A percentile compares a stretch with the other conserved stretches of the same genome.
These are phyloP conservation scores for Aricia artaxerxes DNA, from an alignment of 2,888 invertebrate genomes.

Conservation along the genomic window DNA sequence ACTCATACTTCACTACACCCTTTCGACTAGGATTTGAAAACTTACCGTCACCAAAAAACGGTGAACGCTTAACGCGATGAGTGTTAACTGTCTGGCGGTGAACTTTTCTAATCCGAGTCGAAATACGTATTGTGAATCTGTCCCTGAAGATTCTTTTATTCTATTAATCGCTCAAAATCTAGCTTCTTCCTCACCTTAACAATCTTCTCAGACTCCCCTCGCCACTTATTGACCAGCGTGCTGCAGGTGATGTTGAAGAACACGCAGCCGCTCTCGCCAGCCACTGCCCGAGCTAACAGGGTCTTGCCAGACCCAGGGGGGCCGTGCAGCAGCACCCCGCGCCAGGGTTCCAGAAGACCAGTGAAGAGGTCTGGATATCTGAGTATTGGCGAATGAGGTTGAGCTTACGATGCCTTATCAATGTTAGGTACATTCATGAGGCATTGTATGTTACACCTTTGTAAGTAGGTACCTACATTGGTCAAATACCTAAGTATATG, in stretches of 20 bases:
- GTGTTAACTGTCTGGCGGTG: too few species aligned
- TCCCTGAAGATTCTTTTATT: too few species aligned
- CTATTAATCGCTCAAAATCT: too few species aligned
- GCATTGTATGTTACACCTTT: too few species aligned
- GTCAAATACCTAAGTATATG: not conserved
- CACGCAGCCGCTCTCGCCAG: slow-evolving; percentile 88
- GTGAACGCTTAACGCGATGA: too few species aligned
- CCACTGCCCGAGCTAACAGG: slow-evolving; percentile 92
- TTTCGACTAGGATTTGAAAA: too few species aligned
- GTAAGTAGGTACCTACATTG: too few species aligned
- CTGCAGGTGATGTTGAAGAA: slow-evolving; percentile 96
- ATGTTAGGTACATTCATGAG: too few species aligned
- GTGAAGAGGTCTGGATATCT: slow-evolving; percentile 87
- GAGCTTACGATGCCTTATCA: not conserved
- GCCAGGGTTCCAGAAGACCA: slow-evolving; percentile 89
- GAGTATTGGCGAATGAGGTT: not conserved
- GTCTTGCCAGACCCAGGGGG: slow-evolving; percentile 93
- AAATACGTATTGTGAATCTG: too few species aligned
- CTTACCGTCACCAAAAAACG: too few species aligned
- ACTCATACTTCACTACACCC: too few species aligned
- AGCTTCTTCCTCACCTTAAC: slow-evolving; percentile 81
- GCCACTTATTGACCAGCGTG: slow-evolving; percentile 96
- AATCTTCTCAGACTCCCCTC: slow-evolving; percentile 97
- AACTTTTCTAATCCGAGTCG: too few species aligned
- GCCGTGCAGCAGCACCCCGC: slow-evolving; percentile 84